These are phyloP conservation scores for Calidris pugnax DNA, from an alignment of 2,113 vertebrate species.

Conservation along the genomic window DNA sequence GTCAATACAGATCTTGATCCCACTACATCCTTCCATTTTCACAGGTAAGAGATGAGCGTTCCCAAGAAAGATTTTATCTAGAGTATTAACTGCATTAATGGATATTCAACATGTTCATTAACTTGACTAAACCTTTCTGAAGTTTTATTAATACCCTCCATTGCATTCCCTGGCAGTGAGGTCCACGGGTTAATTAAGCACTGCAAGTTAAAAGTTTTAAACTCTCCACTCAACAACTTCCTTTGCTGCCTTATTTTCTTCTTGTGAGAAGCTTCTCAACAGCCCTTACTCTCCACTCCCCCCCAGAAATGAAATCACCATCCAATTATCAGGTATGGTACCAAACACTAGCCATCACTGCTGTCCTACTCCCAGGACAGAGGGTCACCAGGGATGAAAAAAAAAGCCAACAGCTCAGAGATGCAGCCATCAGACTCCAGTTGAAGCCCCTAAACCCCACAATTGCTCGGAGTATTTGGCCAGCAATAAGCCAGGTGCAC, in stretches of 20 bases:
- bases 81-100: neutral
- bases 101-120: neutral
- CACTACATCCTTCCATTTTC: neutral
- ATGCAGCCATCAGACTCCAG: neutral
- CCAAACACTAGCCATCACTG: neutral
- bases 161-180: neutral
- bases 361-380: neutral
- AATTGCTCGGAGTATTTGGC: neutral
- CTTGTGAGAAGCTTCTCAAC: neutral
- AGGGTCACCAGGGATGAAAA: neutral
- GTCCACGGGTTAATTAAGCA: neutral
- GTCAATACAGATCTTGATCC: neutral
- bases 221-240: neutral
- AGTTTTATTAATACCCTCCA: neutral
- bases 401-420: neutral
- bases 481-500: neutral
- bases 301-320: neutral
- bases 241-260: neutral
- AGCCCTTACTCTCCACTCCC: neutral
- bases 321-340: neutral
- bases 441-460: neutral
- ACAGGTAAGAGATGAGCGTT: neutral
- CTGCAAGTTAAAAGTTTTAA: neutral
- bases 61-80: neutral
- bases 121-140: neutral